Base-by-base conservation (phyloP, 2,888 invertebrate species). In the Tromatobia lineatoria region DNA sequence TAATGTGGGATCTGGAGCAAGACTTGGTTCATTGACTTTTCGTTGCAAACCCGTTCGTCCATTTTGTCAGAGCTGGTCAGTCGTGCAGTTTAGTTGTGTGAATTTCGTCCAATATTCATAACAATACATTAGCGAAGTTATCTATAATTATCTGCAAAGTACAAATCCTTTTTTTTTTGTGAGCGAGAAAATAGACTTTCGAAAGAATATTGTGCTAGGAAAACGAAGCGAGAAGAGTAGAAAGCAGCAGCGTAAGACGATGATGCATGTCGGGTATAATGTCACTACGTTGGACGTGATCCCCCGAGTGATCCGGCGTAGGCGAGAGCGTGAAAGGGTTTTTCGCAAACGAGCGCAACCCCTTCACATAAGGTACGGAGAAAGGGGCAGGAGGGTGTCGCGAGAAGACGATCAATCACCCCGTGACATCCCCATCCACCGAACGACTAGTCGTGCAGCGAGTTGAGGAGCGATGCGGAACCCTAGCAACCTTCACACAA, bases 361-460 rank as follows among this genome's bases (percentile, higher is more conserved):
- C 91, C 90, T 91, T 92, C 90, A 90, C 89, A 88, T 89, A 90
- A 89, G 29, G 25, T 50, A 34, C 47, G 13, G 59, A 23, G 79
- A 47, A 74, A 76, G 76, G 74, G 76, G 70, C 64, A 47, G 86
- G 88, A 89, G 89, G 91, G 91, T 92, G 90, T 90, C 90, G 90
- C 89, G 88, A 89, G 88, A 88, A 89, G 88, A 91, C 91, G 91
- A 93, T 93, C 92, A 92, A 93, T 93, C 93, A 93, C 91, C 88
- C 85, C 86, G 86, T 86, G 84, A 88, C 89, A 88, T 64, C 50
- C 81, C 73, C 47, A 59, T 69, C 69, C 57, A 47, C 34, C 54
- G 82, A 52, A 54, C 52, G 73, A 71, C 80, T 69, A 70, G 64
- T 52, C 52, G 57, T n/a, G 18, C 45, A 59, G 34, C 15, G 66